Evolutionary conservation across 2,888 invertebrate species (phyloP), one percentile per base, ranked within the genome.

Genomic region (Minunthozetes semirufus): DNA sequence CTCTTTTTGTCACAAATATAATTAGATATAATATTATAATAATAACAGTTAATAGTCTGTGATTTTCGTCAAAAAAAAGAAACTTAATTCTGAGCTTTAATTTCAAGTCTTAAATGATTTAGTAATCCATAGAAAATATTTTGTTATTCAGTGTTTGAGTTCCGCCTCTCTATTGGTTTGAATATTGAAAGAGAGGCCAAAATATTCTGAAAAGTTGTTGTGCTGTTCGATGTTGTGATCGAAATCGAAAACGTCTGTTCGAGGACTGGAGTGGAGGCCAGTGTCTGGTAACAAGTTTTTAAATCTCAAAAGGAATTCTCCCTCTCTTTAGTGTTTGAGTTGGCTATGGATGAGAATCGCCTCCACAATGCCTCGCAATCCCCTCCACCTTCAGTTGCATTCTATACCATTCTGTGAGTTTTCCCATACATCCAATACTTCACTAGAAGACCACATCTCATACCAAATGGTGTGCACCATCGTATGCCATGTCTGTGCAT

Each of bases 221-320:
- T 19, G 53, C 19, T 53, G 53, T 53, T 53, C 22, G 22, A 53
- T 53, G 22, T 42, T 42, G 42, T 42, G 42, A 53, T 53, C 19
- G 53, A 53, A 53, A 53, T 53, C 53, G n/a, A 53, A 19, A 53
- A 19, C 22, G n/a, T 53, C 22, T 22, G n/a, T 22, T 22, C 53
- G 19, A 53, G n/a, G 1, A n/a, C 1, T 22, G 22, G 19, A 19
- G 22, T 53, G n/a, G 53, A 53, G 53, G 22, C 53, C 53, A 53
- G 22, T 53, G 53, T 53, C 53, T 53, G 53, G 42, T 42, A 42
- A 53, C 22, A 53, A 53, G 53, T 53, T 19, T 53, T 19, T n/a
- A 53, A 53, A 53, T 53, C 53, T 53, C 53, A 19, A 53, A 53
- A 53, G 53, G 53, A 53, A 53, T 53, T 22, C 19, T 53, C 53